Evolutionary conservation across 2,888 invertebrate species (phyloP).

Genomic region (Melieria picta): DNA sequence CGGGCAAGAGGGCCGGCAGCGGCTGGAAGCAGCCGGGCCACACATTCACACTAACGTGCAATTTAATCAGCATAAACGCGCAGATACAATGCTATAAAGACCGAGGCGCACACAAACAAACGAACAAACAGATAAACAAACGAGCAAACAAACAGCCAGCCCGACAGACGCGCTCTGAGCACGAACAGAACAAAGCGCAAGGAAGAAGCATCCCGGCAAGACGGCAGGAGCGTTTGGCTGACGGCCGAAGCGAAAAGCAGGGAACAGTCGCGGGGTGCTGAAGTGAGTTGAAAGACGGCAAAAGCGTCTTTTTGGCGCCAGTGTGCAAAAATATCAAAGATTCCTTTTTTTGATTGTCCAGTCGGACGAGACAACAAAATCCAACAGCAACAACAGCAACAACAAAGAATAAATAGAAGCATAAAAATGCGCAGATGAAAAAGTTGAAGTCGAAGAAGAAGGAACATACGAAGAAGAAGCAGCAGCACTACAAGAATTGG

Average conservation of each 20-base stretch:
- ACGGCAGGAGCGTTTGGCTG: background rate
- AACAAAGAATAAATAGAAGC: background rate
- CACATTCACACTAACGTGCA: too few relatives aligned
- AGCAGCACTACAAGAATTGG: constrained; percentile 3
- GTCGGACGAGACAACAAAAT: constrained; percentile 36
- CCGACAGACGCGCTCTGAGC: too few relatives aligned
- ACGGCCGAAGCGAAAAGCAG: background rate
- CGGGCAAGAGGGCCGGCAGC: too few relatives aligned
- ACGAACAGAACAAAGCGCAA: too few relatives aligned
- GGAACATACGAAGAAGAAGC: constrained; percentile 9
- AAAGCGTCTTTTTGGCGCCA: constrained; percentile 62
- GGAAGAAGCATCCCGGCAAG: too few relatives aligned
- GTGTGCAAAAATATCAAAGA: constrained; percentile 55
- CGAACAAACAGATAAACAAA: too few relatives aligned
- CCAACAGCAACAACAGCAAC: constrained; percentile 2
- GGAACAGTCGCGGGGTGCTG: constrained; percentile 19
- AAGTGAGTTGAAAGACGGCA: constrained; percentile 36
- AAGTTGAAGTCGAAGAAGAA: background rate
- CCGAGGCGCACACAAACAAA: too few relatives aligned
- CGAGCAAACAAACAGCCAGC: too few relatives aligned
- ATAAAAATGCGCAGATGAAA: background rate
- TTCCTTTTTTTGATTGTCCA: constrained; percentile 46
- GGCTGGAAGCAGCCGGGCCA: too few relatives aligned
- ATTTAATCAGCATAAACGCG: too few relatives aligned
- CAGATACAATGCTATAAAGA: too few relatives aligned